Conservation (phyloP, 1,140 invertebrate genomes). For the Mycetomoellerius zeteki region DNA sequence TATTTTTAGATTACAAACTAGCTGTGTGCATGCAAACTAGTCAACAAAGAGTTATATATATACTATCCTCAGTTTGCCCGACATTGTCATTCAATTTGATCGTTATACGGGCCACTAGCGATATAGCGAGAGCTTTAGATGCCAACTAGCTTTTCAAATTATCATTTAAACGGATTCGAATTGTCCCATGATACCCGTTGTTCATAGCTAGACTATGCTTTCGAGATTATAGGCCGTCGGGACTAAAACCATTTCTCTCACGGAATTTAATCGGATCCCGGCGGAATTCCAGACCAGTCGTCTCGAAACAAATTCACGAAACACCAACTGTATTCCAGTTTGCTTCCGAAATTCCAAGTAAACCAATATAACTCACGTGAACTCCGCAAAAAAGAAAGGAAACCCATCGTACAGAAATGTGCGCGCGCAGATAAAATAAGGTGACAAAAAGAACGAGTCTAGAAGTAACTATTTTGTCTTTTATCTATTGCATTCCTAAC, state of each 20-base stretch:
- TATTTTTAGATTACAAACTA: conserved; percentile 8
- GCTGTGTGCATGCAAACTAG: conserved; percentile 14
- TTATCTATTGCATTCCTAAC: conserved; percentile 27
- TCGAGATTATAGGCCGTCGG: conserved; percentile 78
- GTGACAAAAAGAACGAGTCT: not conserved
- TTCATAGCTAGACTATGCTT: conserved; percentile 75
- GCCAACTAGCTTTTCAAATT: conserved; percentile 78
- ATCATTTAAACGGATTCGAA: conserved; percentile 83
- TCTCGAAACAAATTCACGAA: conserved; percentile 58
- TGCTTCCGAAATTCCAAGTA: conserved; percentile 73
- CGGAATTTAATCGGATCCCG: conserved; percentile 65
- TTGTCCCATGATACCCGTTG: conserved; percentile 72
- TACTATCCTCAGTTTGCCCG: not conserved
- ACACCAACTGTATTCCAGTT: conserved; percentile 73
- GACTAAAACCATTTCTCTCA: conserved; percentile 54
- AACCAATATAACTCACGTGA: conserved; percentile 35
- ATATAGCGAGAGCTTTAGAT: conserved; percentile 51
- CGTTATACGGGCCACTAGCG: conserved; percentile 34
- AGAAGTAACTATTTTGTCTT: not conserved
- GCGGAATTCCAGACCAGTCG: conserved; percentile 49
- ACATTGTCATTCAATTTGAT: not conserved
- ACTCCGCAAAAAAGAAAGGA: not conserved
- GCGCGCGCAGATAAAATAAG: conserved; percentile 15
- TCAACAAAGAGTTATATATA: conserved; percentile 32
- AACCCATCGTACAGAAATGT: not conserved